These are phyloP conservation scores for Platycnemis pennipes DNA, from an alignment of 2,888 invertebrate genomes.

Conservation along the genomic window DNA sequence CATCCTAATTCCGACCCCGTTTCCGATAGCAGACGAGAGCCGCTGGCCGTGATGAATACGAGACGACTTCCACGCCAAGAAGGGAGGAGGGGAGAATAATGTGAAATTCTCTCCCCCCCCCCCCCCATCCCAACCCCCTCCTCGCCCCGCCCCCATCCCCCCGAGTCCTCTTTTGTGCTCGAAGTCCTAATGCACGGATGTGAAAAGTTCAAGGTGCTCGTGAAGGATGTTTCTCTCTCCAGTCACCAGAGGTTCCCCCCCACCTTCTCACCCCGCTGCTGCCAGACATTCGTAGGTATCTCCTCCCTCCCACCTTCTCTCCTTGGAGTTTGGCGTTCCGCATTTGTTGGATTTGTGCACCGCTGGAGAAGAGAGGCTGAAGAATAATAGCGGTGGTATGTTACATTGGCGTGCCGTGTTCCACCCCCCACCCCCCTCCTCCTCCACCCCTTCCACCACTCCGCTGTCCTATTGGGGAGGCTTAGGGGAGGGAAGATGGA, in stretches of 20 bases:
- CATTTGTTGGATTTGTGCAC: conserved; percentile 13
- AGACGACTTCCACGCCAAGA: neutral
- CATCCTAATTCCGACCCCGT: neutral
- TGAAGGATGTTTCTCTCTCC: neutral
- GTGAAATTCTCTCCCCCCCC: neutral
- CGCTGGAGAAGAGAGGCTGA: neutral
- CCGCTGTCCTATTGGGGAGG: no score
- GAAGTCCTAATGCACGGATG: neutral
- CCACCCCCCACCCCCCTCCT: neutral
- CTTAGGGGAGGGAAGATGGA: neutral
- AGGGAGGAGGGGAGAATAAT: neutral
- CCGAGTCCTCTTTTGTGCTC: neutral
- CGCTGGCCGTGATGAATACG: neutral
- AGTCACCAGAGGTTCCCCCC: neutral
- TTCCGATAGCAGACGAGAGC: neutral
- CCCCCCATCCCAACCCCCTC: neutral
- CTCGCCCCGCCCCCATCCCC: neutral
- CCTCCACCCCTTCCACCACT: neutral
- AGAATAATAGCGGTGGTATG: neutral
- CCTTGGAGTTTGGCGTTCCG: neutral
- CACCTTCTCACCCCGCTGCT: neutral
- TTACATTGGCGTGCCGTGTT: neutral
- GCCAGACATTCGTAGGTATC: neutral
- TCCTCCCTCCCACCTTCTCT: neutral
- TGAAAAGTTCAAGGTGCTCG: conserved; percentile 8